phyloP scores from a whole-genome alignment of 2,797 vertebrate species.

The Sphenopsis melanotis region DNA sequence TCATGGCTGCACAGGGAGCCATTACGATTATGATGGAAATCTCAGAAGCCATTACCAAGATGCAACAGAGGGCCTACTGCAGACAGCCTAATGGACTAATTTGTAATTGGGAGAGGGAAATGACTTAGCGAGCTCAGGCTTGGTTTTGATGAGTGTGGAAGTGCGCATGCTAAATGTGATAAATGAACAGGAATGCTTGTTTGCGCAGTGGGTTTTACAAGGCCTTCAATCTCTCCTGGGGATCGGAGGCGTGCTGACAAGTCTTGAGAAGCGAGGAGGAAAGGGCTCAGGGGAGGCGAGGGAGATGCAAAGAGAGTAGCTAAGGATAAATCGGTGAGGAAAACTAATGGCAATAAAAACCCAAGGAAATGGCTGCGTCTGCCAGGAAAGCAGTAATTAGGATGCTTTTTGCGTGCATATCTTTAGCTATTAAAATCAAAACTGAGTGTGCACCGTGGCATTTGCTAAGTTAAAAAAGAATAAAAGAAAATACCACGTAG shows the following conservation, averaged over 20 bases:
- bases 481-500: not conserved
- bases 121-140: conserved; percentile 90
- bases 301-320: conserved; percentile 78
- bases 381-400: conserved; percentile 80
- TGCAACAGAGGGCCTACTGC: conserved; percentile 96
- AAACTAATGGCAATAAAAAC: conserved; percentile 79
- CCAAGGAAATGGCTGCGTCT: conserved; percentile 76
- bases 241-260: conserved; percentile 77
- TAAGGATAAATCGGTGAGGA: conserved; percentile 81
- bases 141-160: conserved; percentile 90
- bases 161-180: conserved; percentile 90
- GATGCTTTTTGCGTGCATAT: conserved; percentile 77
- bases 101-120: conserved; percentile 99
- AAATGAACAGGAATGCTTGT: conserved; percentile 90
- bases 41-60: conserved; percentile 99
- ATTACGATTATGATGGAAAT: conserved; percentile 99
- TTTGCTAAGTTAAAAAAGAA: conserved; percentile 53
- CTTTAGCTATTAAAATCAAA: conserved; percentile 75
- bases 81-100: conserved; percentile 99
- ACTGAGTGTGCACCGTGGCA: conserved; percentile 40
- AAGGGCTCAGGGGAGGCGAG: conserved; percentile 75
- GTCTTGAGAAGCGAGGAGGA: conserved; percentile 73
- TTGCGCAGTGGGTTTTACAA: conserved; percentile 83
- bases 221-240: conserved; percentile 78
- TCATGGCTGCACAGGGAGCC: conserved; percentile 98